These are phyloP conservation scores for Eucera pruinosa DNA, from an alignment of 2,888 invertebrate genomes.

Conservation along the genomic window DNA sequence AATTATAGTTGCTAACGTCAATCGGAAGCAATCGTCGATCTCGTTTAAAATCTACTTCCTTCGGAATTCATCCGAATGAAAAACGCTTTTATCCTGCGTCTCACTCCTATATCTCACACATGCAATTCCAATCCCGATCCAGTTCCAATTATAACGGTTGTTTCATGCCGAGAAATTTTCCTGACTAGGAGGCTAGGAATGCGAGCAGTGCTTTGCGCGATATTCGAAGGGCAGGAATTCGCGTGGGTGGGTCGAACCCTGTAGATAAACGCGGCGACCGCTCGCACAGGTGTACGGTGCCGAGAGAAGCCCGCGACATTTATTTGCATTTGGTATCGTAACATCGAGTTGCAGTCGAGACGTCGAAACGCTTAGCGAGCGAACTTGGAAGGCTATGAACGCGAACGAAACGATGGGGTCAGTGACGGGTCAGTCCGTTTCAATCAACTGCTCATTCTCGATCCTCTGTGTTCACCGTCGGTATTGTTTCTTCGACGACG, in stretches of 20 bases:
- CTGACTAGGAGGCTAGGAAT: not conserved
- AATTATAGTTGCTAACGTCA: too few relatives aligned
- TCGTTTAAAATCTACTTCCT: too few relatives aligned
- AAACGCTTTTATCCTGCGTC: too few relatives aligned
- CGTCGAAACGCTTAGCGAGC: constrained; percentile 12
- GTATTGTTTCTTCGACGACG: constrained; percentile 3
- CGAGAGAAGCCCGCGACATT: constrained; percentile 32
- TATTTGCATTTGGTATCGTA: constrained; percentile 21
- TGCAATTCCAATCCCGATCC: not conserved
- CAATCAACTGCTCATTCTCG: constrained; percentile 12
- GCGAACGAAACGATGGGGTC: constrained; percentile 13
- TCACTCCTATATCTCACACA: not conserved
- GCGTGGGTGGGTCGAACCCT: constrained; percentile 40
- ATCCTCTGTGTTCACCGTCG: not conserved
- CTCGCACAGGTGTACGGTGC: constrained; percentile 41
- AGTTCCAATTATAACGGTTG: not conserved
- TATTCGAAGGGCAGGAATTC: constrained; percentile 41
- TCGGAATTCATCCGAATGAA: too few relatives aligned
- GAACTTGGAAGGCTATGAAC: not conserved
- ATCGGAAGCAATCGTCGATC: too few relatives aligned
- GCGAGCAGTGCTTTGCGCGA: constrained; percentile 1
- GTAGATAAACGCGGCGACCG: constrained; percentile 29
- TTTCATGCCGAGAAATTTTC: too few relatives aligned
- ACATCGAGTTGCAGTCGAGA: constrained; percentile 4
- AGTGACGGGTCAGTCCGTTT: not conserved